phyloP scores from a whole-genome alignment of 2,113 vertebrate genomes.

The Oncorhynchus masou region DNA sequence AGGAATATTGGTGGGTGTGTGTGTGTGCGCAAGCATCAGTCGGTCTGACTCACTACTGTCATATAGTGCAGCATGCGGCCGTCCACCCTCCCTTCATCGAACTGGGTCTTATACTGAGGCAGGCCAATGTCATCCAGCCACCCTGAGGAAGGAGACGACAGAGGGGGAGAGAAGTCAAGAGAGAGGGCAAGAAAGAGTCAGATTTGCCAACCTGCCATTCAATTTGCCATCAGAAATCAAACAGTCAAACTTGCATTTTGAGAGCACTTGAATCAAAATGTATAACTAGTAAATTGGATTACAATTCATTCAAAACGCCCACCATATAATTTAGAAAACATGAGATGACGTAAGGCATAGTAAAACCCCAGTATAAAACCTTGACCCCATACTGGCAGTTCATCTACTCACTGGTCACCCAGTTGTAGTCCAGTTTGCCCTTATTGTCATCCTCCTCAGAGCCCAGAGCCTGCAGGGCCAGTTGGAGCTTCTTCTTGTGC shows the following conservation, averaged over 20 bases:
- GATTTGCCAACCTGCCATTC: background rate
- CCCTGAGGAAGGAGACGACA: constrained; percentile 82
- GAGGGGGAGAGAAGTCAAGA: constrained; percentile 54
- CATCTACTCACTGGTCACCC: constrained; percentile 90
- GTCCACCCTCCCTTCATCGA: constrained; percentile 93
- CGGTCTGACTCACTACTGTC: constrained; percentile 84
- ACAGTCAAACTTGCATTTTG: too few species aligned
- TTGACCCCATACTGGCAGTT: background rate
- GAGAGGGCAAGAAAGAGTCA: background rate
- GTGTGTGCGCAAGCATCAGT: constrained; percentile 68
- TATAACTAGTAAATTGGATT: background rate
- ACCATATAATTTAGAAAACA: too few species aligned
- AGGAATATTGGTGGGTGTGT: constrained; percentile 53
- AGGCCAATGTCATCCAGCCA: constrained; percentile 98
- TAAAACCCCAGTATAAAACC: background rate
- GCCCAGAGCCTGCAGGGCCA: constrained; percentile 91
- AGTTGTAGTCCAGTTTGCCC: constrained; percentile 93
- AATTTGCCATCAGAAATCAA: background rate
- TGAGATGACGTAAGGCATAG: background rate
- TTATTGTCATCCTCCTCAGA: constrained; percentile 95
- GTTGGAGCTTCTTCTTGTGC: constrained; percentile 95
- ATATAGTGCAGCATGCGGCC: constrained; percentile 98
- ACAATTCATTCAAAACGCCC: background rate
- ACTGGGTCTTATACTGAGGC: constrained; percentile 98
- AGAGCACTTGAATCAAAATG: background rate